Percentiles rank a stretch among this genome's conserved stretches.
phyloP scores from a whole-genome alignment of 2,888 invertebrate species.

The Metallyticus violacea region DNA sequence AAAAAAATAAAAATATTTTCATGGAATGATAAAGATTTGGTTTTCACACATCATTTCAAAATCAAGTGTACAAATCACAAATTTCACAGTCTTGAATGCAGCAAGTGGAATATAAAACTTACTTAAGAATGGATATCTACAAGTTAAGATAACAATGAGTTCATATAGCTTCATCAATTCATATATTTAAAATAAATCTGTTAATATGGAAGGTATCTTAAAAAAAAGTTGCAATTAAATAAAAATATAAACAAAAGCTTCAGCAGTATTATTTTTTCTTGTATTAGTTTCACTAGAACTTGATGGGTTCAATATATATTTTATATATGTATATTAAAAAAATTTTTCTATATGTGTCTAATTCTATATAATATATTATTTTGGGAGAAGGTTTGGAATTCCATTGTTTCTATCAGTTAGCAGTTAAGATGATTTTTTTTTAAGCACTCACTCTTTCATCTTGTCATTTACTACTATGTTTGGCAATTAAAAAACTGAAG shows the following conservation, averaged over 20 bases:
- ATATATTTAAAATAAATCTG: background rate
- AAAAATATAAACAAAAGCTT: background rate
- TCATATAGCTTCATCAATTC: background rate
- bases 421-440: slow-evolving; percentile 5
- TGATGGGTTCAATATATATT: slow-evolving; percentile 9
- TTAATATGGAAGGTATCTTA: background rate
- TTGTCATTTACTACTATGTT: slow-evolving; percentile 2
- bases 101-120: background rate
- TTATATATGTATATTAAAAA: slow-evolving; percentile 22
- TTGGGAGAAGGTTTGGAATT: slow-evolving; percentile 9
- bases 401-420: slow-evolving; percentile 21
- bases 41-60: background rate
- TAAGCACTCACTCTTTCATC: slow-evolving; percentile 22
- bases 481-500: slow-evolving; percentile 12
- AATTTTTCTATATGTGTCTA: slow-evolving; percentile 10
- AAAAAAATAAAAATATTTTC: slow-evolving; percentile 1
- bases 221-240: background rate
- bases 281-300: background rate
- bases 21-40: background rate
- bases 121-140: slow-evolving; percentile 7
- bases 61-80: background rate
- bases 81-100: background rate
- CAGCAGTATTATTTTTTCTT: background rate
- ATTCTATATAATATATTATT: slow-evolving; percentile 21
- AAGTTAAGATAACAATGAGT: slow-evolving; percentile 3